Conservation (phyloP, 2,888 invertebrate species). For the Andrena haemorrhoa region DNA sequence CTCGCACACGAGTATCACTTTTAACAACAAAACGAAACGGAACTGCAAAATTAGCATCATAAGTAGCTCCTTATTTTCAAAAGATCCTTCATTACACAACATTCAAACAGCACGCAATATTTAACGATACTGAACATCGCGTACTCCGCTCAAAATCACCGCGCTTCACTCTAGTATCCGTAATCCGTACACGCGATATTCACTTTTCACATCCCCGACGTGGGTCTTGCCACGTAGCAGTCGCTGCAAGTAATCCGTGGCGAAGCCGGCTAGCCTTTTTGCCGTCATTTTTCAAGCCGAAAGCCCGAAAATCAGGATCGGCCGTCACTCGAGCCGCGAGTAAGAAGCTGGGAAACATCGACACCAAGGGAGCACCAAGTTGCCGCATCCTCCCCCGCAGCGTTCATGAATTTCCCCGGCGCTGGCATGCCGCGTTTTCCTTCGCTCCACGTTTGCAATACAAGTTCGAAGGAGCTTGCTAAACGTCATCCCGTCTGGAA, state of each 20-base stretch:
- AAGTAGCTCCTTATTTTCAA: no score
- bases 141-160: no score
- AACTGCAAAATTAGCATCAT: no score
- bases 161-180: no score
- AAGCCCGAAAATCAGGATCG: neutral
- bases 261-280: neutral
- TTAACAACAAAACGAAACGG: no score
- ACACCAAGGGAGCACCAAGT: neutral
- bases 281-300: constrained; percentile 31
- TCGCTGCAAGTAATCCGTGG: neutral
- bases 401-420: constrained; percentile 4
- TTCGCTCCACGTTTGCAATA: constrained; percentile 9
- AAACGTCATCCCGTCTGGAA: constrained; percentile 42
- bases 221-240: neutral
- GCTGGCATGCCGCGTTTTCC: neutral
- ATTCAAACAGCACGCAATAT: no score
- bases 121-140: no score
- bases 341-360: constrained; percentile 28
- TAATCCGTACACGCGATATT: no score
- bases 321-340: neutral
- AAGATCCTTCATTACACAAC: no score
- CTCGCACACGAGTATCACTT: no score
- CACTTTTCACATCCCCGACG: neutral
- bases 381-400: constrained; percentile 35
- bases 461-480: constrained; percentile 22